phyloP scores from a whole-genome alignment of 1,140 invertebrate species.

The Oppia nitens region DNA sequence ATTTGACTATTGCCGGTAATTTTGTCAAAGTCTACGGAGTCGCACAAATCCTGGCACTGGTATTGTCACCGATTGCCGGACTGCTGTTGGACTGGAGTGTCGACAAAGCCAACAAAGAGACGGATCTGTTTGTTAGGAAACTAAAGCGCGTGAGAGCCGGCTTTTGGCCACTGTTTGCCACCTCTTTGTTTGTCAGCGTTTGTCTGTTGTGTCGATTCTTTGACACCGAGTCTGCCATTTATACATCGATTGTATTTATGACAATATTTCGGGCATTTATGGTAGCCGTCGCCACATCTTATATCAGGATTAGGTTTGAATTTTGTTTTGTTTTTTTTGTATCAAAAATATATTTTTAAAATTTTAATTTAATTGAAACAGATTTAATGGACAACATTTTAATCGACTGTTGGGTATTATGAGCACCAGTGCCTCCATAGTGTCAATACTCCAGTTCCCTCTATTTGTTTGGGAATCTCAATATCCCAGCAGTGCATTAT shows the following conservation, averaged over 20 bases:
- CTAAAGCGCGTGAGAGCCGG: conserved; percentile 17
- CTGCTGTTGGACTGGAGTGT: conserved; percentile 20
- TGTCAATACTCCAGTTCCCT: conserved; percentile 21
- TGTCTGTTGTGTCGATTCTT: conserved; percentile 20
- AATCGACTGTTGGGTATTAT: conserved; percentile 21
- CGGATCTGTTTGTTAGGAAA: conserved; percentile 16
- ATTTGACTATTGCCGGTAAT: conserved; percentile 6
- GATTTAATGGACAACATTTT: conserved; percentile 22
- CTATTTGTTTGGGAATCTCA: conserved; percentile 21
- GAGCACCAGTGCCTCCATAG: conserved; percentile 19
- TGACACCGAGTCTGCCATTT: conserved; percentile 16
- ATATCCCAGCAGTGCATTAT: conserved; percentile 12
- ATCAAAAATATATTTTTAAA: background rate
- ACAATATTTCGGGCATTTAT: conserved; percentile 21
- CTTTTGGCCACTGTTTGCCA: conserved; percentile 22
- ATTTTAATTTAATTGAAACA: conserved; percentile 4
- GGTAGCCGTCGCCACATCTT: conserved; percentile 21
- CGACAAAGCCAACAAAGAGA: conserved; percentile 6
- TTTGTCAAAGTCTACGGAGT: conserved; percentile 20
- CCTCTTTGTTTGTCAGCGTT: conserved; percentile 14
- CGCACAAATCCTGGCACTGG: conserved; percentile 17
- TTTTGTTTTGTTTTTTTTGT: background rate
- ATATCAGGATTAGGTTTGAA: conserved; percentile 20
- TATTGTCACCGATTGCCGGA: conserved; percentile 19
- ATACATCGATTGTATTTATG: conserved; percentile 19